Conservation (phyloP, 2,888 invertebrate species). For the Vannuccia rotundouncinata region DNA sequence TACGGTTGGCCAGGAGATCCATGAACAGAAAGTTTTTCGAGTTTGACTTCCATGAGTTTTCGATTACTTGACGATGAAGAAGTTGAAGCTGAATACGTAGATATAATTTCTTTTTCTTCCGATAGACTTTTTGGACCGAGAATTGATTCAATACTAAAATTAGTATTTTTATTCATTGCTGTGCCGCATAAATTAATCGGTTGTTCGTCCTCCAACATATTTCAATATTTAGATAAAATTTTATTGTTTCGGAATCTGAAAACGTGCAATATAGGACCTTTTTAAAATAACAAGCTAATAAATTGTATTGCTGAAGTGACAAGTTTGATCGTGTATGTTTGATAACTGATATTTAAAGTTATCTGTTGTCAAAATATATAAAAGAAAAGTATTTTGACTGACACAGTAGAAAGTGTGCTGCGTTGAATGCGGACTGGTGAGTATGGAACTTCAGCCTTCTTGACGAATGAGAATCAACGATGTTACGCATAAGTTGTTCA, state of each 20-base stretch:
- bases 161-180: neutral
- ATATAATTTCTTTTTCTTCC: neutral
- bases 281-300: no score
- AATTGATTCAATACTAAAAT: neutral
- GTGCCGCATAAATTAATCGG: neutral
- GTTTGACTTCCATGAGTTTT: neutral
- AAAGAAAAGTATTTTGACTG: neutral
- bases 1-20: neutral
- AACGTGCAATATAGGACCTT: no score
- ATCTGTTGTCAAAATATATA: neutral
- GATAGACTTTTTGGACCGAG: neutral
- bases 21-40: neutral
- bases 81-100: neutral
- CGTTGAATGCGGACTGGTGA: neutral
- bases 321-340: neutral
- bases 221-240: no score
- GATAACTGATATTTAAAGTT: neutral
- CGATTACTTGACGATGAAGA: neutral
- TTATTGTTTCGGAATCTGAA: no score
- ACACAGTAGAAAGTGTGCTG: neutral
- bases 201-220: neutral
- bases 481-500: neutral
- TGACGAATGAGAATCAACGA: neutral
- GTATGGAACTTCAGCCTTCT: neutral
- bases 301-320: no score